Percentiles rank a stretch among this genome's conserved stretches.
Evolutionary conservation across 2,113 vertebrate species (phyloP).

Genomic region (Lota lota): DNA sequence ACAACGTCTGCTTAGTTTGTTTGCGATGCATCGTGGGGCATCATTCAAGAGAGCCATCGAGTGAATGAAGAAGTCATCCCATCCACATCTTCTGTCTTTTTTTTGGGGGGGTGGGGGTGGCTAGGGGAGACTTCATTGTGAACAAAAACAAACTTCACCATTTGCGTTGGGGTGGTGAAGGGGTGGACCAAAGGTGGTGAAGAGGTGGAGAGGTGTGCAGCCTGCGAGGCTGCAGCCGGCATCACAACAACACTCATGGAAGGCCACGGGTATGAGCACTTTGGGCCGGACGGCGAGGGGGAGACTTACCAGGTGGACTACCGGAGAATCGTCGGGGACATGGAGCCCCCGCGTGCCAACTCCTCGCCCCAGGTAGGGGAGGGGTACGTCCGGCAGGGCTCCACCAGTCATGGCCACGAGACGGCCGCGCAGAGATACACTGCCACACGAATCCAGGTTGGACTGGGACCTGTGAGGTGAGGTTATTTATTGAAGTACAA

Average conservation of each 20-base stretch:
- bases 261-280: slow-evolving; percentile 37
- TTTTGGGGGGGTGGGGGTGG: too few relatives aligned
- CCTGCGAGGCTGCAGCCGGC: neutral
- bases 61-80: too few relatives aligned
- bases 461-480: slow-evolving; percentile 81
- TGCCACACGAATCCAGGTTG: slow-evolving; percentile 81
- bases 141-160: too few relatives aligned
- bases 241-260: slow-evolving; percentile 52
- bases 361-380: slow-evolving; percentile 21
- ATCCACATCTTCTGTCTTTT: too few relatives aligned
- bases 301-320: slow-evolving; percentile 45
- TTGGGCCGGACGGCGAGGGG: slow-evolving; percentile 17
- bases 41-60: neutral
- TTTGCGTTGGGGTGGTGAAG: too few relatives aligned
- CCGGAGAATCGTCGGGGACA: slow-evolving; percentile 48
- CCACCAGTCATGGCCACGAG: slow-evolving; percentile 67
- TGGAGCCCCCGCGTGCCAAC: slow-evolving; percentile 13
- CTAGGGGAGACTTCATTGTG: too few relatives aligned
- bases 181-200: neutral
- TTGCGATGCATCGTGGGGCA: slow-evolving; percentile 1
- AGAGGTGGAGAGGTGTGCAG: slow-evolving; percentile 4
- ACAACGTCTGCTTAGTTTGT: slow-evolving; percentile 3
- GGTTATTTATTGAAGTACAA: neutral
- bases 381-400: slow-evolving; percentile 42
- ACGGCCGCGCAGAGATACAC: slow-evolving; percentile 84